Conservation (phyloP, 2,888 invertebrate species). For the Lymantria monacha region DNA sequence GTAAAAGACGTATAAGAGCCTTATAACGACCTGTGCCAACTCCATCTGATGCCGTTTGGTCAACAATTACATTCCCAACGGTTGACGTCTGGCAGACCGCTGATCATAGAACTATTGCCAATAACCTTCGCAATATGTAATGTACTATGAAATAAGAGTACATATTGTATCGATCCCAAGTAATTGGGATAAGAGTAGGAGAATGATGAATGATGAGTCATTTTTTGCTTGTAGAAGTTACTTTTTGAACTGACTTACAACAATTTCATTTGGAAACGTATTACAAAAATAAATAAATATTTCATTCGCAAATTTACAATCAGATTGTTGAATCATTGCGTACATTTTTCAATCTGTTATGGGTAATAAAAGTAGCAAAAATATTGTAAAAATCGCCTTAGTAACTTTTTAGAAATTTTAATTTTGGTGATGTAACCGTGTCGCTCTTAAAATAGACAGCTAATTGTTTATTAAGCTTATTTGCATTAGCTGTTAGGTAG, state of each 20-base stretch:
- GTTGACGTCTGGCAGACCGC: too few species aligned
- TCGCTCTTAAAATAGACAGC: conserved; percentile 12
- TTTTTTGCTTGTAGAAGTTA: not conserved
- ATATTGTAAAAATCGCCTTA: not conserved
- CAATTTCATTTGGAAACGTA: conserved; percentile 4
- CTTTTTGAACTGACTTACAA: not conserved
- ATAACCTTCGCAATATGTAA: too few species aligned
- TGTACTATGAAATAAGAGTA: too few species aligned
- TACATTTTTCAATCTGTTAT: conserved; percentile 16
- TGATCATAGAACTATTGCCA: too few species aligned
- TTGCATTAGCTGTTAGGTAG: conserved; percentile 5
- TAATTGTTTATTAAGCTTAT: conserved; percentile 20
- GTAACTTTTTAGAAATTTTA: conserved; percentile 1
- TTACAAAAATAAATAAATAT: conserved; percentile 18
- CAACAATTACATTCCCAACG: too few species aligned
- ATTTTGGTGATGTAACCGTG: conserved; percentile 5
- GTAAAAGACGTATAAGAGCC: too few species aligned
- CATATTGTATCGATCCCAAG: too few species aligned
- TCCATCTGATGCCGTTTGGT: too few species aligned
- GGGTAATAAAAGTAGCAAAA: conserved; percentile 5
- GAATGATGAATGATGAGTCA: too few species aligned
- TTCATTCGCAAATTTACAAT: conserved; percentile 17
- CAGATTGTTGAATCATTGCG: conserved; percentile 15
- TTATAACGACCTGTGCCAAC: too few species aligned
- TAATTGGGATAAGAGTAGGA: too few species aligned